Evolutionary conservation across 1,140 invertebrate species (phyloP), one percentile per base, ranked within the genome.

Genomic region (Hirudo medicinalis): DNA sequence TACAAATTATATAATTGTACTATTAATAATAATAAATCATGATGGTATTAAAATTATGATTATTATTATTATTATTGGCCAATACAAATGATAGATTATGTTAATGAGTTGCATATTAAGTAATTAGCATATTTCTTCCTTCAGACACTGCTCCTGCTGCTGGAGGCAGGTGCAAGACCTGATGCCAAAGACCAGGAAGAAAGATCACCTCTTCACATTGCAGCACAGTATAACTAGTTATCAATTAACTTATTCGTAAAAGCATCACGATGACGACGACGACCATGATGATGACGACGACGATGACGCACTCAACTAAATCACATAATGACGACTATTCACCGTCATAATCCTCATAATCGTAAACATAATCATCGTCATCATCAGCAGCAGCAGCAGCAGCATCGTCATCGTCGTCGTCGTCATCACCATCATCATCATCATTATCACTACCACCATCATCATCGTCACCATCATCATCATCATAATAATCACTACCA

Each of bases 151-250:
- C 63, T 40, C 2, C 53, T 53, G 63, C 29, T 72, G 25, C 57
- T 71, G 19, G 69, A 73, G 0, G 25, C 29, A 4, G 72, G 74
- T 19, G 72, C 74, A 25, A 57, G 49, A 6, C 36, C 72, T 22
- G 70, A 63, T 43, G 57, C 60, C 11, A 75, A 71, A 29, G 74
- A 75, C 67, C 72, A 71, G 29, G 74, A 75, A n/a, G 74, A 73
- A 55, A 73, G 72, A 29, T 74, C 72, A 19, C 70, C 74, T 13
- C 70, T 75, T 9, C 74, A 75, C 70, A 75, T 75, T 27, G 72
- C 74, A 19, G 72, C 72, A 19, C 32, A 73, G 72, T 75, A 25
- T 6, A 49, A 15, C 11, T 63, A 15, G 2, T 63, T 63, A 63
- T 63, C 57, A 63, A 25, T 63, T 63, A n/a, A 57, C 9, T 57